A percentile compares a stretch with the other conserved stretches of the same genome.
These are phyloP conservation scores for Willowsia nigromaculata DNA, from an alignment of 2,888 invertebrate species.

Conservation along the genomic window DNA sequence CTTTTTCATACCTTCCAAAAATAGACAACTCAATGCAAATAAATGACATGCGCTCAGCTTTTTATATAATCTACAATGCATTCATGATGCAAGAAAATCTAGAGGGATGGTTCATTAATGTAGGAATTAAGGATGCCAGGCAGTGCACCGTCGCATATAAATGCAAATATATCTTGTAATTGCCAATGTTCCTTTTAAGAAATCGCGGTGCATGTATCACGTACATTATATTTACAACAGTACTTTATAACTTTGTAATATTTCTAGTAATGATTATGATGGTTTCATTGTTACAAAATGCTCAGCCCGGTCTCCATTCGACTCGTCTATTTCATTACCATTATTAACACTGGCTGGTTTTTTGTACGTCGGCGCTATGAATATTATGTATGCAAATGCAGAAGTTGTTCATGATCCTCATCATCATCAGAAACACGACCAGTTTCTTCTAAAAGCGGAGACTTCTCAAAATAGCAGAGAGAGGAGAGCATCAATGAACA, in stretches of 20 bases:
- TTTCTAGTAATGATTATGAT: slow-evolving; percentile 41
- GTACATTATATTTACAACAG: background rate
- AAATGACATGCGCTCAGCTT: slow-evolving; percentile 36
- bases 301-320: background rate
- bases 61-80: slow-evolving; percentile 35
- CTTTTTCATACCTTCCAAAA: slow-evolving; percentile 57
- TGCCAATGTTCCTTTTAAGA: slow-evolving; percentile 33
- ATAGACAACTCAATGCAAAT: slow-evolving; percentile 61
- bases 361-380: background rate
- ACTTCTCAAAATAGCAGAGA: slow-evolving; percentile 39
- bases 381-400: background rate
- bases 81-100: slow-evolving; percentile 13
- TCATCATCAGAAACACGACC: background rate
- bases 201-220: background rate
- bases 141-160: background rate
- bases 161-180: slow-evolving; percentile 32
- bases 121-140: slow-evolving; percentile 10
- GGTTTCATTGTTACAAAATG: slow-evolving; percentile 49
- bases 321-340: background rate
- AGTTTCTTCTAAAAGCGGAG: background rate
- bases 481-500: slow-evolving; percentile 38
- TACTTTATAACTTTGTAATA: background rate
- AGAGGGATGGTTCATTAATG: slow-evolving; percentile 22
- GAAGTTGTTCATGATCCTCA: background rate
- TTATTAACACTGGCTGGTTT: slow-evolving; percentile 30